phyloP scores from a whole-genome alignment of 2,888 invertebrate species.

The Lutraria lutraria region DNA sequence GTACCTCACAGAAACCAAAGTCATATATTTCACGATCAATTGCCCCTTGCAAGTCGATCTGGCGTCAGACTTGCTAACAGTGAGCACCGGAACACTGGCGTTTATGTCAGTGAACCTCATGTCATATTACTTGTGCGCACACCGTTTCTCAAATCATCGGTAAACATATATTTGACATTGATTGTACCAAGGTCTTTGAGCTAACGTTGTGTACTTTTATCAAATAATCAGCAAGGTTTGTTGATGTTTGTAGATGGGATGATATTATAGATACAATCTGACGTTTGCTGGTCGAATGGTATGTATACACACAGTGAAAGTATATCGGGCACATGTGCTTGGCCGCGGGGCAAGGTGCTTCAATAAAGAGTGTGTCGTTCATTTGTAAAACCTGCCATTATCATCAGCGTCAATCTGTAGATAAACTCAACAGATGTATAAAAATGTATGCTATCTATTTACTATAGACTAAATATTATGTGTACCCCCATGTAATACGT shows the following conservation, averaged over 20 bases:
- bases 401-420: slow-evolving; percentile 54
- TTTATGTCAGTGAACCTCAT: slow-evolving; percentile 53
- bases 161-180: slow-evolving; percentile 36
- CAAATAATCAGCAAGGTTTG: slow-evolving; percentile 46
- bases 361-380: slow-evolving; percentile 56
- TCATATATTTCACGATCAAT: slow-evolving; percentile 68
- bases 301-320: slow-evolving; percentile 26
- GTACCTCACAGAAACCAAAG: slow-evolving; percentile 44
- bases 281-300: slow-evolving; percentile 38
- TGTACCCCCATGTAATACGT: slow-evolving; percentile 30
- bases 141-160: neutral
- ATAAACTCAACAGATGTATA: slow-evolving; percentile 64
- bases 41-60: slow-evolving; percentile 50
- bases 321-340: slow-evolving; percentile 57
- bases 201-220: slow-evolving; percentile 22
- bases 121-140: slow-evolving; percentile 15
- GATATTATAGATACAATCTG: slow-evolving; percentile 57
- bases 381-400: slow-evolving; percentile 56
- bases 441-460: slow-evolving; percentile 52
- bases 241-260: slow-evolving; percentile 55
- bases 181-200: slow-evolving; percentile 44
- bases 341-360: slow-evolving; percentile 55
- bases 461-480: slow-evolving; percentile 60
- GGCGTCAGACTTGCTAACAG: slow-evolving; percentile 49
- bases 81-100: slow-evolving; percentile 38